phyloP scores from a whole-genome alignment of 2,797 vertebrate genomes.

The Australoheros facetus region DNA sequence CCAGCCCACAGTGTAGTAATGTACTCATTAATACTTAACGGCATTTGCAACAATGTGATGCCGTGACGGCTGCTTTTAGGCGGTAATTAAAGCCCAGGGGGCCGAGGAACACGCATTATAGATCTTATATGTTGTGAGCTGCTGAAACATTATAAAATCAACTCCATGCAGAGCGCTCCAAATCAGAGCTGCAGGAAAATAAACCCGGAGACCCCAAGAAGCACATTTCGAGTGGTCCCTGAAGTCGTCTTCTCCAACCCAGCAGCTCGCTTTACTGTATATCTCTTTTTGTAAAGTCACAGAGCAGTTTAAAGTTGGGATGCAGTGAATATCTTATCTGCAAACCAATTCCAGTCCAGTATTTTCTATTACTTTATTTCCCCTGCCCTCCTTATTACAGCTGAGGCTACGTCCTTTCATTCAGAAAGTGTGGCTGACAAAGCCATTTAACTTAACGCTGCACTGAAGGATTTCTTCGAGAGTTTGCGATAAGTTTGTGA shows the following conservation, averaged over 20 bases:
- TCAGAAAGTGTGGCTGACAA: too few relatives aligned
- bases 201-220: constrained; percentile 32
- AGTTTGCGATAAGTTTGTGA: not conserved
- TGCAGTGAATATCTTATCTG: not conserved
- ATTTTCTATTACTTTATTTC: not conserved
- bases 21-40: constrained; percentile 69
- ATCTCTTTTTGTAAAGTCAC: not conserved
- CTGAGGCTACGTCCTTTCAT: not conserved
- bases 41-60: constrained; percentile 37
- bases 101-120: constrained; percentile 16
- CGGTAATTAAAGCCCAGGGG: constrained; percentile 50
- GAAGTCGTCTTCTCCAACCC: not conserved
- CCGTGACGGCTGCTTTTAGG: constrained; percentile 35
- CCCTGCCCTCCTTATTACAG: not conserved
- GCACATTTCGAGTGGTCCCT: not conserved
- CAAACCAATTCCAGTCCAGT: not conserved
- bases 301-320: not conserved
- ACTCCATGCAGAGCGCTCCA: not conserved
- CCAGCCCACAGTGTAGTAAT: constrained; percentile 46
- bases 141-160: constrained; percentile 32
- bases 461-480: not conserved
- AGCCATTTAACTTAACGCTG: not conserved
- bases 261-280: not conserved
- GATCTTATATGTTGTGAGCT: constrained; percentile 35
- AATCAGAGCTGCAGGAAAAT: constrained; percentile 9